Evolutionary conservation across 2,888 invertebrate species (phyloP), one percentile per base, ranked within the genome.

Genomic region (Heteromurus nitidus): DNA sequence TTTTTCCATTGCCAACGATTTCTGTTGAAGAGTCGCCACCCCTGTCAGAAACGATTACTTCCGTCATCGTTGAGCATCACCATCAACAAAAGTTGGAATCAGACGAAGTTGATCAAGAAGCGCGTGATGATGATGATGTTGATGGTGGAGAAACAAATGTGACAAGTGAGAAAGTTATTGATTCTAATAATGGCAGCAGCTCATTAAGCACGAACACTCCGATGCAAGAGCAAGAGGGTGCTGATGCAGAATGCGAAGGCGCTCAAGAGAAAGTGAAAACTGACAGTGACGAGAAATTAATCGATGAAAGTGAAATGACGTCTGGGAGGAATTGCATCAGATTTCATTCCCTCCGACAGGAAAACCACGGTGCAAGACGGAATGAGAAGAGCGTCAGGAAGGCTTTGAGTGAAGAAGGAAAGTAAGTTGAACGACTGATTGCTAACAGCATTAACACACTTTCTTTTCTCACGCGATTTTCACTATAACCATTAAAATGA

Each of bases 361-460:
- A n/a, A 3, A 3, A 50, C 18, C 50, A 50, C 7, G n/a, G 13
- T 7, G n/a, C 7, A 50, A 11, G 50, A 5, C 13, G 50, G 50
- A 50, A 13, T 36, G 36, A 36, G 36, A 36, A 36, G 24, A 47
- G 22, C 24, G 67, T 83, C 44, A 55, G 80, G 13, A 80, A 67
- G 16, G 80, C 75, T 16, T 50, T 80, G 24, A 83, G 83, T 47
- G 80, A 80, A 44, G 76, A 80, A 26, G 68, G 75, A 65, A 75
- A 70, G 83, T 83, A 72, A 68, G 80, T 70, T 42, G n/a, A 20
- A 1, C 7, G n/a, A 50, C 50, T 50, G 50, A 36, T n/a, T n/a
- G n/a, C n/a, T n/a, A n/a, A n/a, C n/a, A n/a, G n/a, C n/a, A n/a
- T n/a, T n/a, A n/a, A n/a, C n/a, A n/a, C n/a, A n/a, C n/a, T n/a